Evolutionary conservation across 2,113 vertebrate species (phyloP).

Genomic region (Pagrus major): DNA sequence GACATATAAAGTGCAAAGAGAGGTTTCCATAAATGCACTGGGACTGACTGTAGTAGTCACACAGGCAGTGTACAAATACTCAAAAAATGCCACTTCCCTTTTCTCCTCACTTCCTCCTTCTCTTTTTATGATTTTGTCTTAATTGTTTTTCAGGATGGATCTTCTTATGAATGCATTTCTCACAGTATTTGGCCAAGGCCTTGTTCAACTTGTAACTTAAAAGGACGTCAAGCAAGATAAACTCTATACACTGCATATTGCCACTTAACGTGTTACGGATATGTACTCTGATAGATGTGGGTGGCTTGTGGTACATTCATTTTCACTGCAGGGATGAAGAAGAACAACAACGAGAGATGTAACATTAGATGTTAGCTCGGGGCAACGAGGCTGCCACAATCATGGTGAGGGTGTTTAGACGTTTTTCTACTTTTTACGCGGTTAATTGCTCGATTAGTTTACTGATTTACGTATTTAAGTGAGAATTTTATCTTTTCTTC

Average conservation of each 20-base stretch:
- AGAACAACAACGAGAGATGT: slow-evolving; percentile 53
- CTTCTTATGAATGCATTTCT: slow-evolving; percentile 56
- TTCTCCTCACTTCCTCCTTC: slow-evolving; percentile 35
- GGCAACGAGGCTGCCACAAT: slow-evolving; percentile 65
- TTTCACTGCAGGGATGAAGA: slow-evolving; percentile 65
- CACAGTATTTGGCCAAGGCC: slow-evolving; percentile 69
- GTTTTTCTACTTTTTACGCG: slow-evolving; percentile 44
- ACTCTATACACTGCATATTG: slow-evolving; percentile 52
- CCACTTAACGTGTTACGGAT: slow-evolving; percentile 42
- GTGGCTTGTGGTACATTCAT: slow-evolving; percentile 76
- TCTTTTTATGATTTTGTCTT: slow-evolving; percentile 27
- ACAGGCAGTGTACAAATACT: slow-evolving; percentile 77
- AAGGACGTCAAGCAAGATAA: slow-evolving; percentile 45
- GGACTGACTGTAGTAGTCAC: slow-evolving; percentile 74
- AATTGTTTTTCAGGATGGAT: slow-evolving; percentile 27
- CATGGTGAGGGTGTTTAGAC: slow-evolving; percentile 51
- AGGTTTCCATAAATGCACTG: slow-evolving; percentile 80
- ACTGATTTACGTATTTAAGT: slow-evolving; percentile 54
- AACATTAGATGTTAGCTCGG: slow-evolving; percentile 57
- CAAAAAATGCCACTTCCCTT: slow-evolving; percentile 76
- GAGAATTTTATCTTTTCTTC: slow-evolving; percentile 62
- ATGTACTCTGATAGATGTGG: slow-evolving; percentile 42
- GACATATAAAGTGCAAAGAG: slow-evolving; percentile 81
- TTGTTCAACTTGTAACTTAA: slow-evolving; percentile 50
- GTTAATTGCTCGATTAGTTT: slow-evolving; percentile 59